A percentile compares a stretch with the other conserved stretches of the same genome.
Conservation (phyloP, 1,140 invertebrate species). For the Lepidotrigona ventralis region DNA sequence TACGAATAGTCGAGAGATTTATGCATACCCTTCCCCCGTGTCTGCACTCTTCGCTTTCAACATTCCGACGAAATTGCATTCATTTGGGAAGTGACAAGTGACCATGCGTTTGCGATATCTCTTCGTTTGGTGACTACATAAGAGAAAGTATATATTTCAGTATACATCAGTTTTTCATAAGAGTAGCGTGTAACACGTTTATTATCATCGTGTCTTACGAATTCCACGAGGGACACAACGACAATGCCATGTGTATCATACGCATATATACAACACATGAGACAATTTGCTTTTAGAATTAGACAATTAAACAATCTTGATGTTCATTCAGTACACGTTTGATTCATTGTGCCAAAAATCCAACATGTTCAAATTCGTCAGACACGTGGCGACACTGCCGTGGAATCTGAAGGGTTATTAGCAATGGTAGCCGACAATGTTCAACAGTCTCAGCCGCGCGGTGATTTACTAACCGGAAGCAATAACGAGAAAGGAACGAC, state of each 20-base stretch:
- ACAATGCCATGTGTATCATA: too few species aligned
- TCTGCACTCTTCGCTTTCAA: slow-evolving; percentile 66
- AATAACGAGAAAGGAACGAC: slow-evolving; percentile 64
- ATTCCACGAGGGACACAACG: too few species aligned
- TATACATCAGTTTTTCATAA: background rate
- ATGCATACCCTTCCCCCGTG: slow-evolving; percentile 40
- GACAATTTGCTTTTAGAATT: slow-evolving; percentile 52
- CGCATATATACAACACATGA: slow-evolving; percentile 3
- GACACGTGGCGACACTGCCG: slow-evolving; percentile 64
- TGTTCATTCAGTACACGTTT: slow-evolving; percentile 47
- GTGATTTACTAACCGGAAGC: slow-evolving; percentile 60
- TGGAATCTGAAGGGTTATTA: slow-evolving; percentile 65
- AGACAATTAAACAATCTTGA: slow-evolving; percentile 39
- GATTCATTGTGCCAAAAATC: slow-evolving; percentile 66
- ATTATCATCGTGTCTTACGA: too few species aligned
- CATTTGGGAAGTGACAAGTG: slow-evolving; percentile 77
- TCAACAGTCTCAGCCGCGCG: slow-evolving; percentile 64
- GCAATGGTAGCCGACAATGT: slow-evolving; percentile 60
- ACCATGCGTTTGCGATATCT: slow-evolving; percentile 74
- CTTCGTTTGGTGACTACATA: slow-evolving; percentile 39
- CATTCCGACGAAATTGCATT: slow-evolving; percentile 31
- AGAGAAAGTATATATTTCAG: too few species aligned
- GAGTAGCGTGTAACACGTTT: background rate
- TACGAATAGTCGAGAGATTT: background rate
- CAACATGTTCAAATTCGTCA: slow-evolving; percentile 68